Evolutionary conservation across 2,797 vertebrate species (phyloP).

Genomic region (Notolabrus celidotus): DNA sequence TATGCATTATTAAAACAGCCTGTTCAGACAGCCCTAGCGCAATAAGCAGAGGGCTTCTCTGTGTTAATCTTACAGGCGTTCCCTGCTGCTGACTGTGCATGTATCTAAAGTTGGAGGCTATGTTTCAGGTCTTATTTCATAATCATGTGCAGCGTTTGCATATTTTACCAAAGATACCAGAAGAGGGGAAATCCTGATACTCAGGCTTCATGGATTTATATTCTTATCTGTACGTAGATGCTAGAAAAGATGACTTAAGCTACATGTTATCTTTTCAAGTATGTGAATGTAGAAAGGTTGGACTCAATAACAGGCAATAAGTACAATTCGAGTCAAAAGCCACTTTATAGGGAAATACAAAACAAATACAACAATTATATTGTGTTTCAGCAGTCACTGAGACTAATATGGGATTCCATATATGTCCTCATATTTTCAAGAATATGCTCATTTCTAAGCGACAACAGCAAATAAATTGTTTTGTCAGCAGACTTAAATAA

Average conservation of each 20-base stretch:
- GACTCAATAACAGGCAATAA: not conserved
- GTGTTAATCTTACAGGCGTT: slow-evolving; percentile 74
- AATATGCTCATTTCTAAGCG: slow-evolving; percentile 5
- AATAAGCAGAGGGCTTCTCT: slow-evolving; percentile 67
- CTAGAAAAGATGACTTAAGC: slow-evolving; percentile 2
- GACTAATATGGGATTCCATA: slow-evolving; percentile 5
- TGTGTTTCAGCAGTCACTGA: slow-evolving; percentile 1
- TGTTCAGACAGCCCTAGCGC: slow-evolving; percentile 66
- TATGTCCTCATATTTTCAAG: slow-evolving; percentile 11
- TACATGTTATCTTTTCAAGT: slow-evolving; percentile 8
- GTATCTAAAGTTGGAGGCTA: slow-evolving; percentile 63
- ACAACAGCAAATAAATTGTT: slow-evolving; percentile 12
- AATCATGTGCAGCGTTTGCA: slow-evolving; percentile 68
- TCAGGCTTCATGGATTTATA: not conserved
- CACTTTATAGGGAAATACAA: not conserved
- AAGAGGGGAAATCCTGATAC: slow-evolving; percentile 32
- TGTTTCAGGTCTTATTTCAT: slow-evolving; percentile 70
- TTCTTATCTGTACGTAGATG: not conserved
- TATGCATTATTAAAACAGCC: slow-evolving; percentile 82
- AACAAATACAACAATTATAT: not conserved
- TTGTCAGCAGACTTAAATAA: not conserved
- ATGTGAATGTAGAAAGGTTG: not conserved
- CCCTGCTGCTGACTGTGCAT: slow-evolving; percentile 73
- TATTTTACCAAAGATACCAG: slow-evolving; percentile 57
- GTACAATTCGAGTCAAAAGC: not conserved